These are phyloP conservation scores for Cheilosia vulpina DNA, from an alignment of 2,888 invertebrate species.

Conservation along the genomic window DNA sequence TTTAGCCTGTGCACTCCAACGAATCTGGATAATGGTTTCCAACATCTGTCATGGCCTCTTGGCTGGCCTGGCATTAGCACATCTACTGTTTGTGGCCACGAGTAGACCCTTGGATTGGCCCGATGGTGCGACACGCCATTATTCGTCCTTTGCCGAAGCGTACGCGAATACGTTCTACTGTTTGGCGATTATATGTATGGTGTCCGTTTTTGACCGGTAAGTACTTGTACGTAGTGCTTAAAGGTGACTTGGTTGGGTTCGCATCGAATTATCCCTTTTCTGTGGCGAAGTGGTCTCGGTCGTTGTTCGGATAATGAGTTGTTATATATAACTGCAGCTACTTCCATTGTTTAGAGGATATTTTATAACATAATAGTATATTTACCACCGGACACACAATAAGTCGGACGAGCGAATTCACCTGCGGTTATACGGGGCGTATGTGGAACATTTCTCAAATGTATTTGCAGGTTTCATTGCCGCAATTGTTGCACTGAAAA, in stretches of 20 bases:
- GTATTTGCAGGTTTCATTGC: not conserved
- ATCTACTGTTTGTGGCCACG: constrained; percentile 82
- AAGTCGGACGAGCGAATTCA: not conserved
- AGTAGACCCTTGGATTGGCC: constrained; percentile 83
- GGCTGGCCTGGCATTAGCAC: constrained; percentile 84
- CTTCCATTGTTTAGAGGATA: not conserved
- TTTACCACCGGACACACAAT: not conserved
- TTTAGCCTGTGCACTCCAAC: constrained; percentile 84
- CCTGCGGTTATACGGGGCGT: constrained; percentile 11
- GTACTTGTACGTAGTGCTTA: constrained; percentile 65
- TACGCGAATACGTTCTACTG: constrained; percentile 84
- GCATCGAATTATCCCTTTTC: not conserved
- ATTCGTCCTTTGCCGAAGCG: constrained; percentile 83
- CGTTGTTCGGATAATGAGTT: no score
- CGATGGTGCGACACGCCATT: constrained; percentile 81
- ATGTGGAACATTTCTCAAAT: constrained; percentile 40
- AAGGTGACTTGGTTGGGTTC: not conserved
- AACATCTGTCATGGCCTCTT: constrained; percentile 85
- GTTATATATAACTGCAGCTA: no score
- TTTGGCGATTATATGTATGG: constrained; percentile 84
- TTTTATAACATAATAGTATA: not conserved
- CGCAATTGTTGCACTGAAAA: not conserved
- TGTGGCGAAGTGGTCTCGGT: not conserved
- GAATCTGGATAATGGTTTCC: constrained; percentile 85
- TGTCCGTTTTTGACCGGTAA: constrained; percentile 86